Evolutionary conservation across 2,888 invertebrate genomes (phyloP).

Genomic region (Sphaerophoria taeniata): DNA sequence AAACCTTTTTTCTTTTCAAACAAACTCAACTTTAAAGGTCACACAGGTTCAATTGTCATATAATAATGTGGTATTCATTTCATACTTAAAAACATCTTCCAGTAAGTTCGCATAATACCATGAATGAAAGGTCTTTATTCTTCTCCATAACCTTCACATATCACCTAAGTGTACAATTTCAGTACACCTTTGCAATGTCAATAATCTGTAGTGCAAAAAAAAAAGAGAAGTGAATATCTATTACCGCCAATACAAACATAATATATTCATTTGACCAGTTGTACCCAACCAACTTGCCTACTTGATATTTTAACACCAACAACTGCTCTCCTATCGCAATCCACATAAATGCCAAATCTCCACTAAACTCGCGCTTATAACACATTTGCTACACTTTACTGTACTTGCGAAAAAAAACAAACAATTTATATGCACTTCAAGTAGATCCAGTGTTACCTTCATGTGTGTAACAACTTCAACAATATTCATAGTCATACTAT

Average conservation of each 20-base stretch:
- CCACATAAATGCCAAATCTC: conserved; percentile 62
- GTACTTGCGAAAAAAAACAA: too few relatives aligned
- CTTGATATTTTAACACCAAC: conserved; percentile 34
- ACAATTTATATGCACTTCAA: conserved; percentile 69
- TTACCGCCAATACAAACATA: conserved; percentile 46
- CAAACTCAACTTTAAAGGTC: neutral
- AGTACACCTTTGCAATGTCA: conserved; percentile 18
- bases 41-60: conserved; percentile 24
- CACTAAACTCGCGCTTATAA: conserved; percentile 64
- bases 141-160: conserved; percentile 23
- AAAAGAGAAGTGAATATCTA: conserved; percentile 61
- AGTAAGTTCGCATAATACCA: neutral
- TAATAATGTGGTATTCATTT: neutral
- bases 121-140: conserved; percentile 16
- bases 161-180: conserved; percentile 19
- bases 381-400: conserved; percentile 42
- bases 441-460: conserved; percentile 55
- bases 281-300: neutral
- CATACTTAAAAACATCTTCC: neutral
- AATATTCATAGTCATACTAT: too few relatives aligned
- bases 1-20: neutral
- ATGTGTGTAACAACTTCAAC: conserved; percentile 38
- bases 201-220: conserved; percentile 23
- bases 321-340: conserved; percentile 12
- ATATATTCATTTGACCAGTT: conserved; percentile 49